Conservation (phyloP, 1,140 invertebrate species). For the Drosophila simulans region DNA sequence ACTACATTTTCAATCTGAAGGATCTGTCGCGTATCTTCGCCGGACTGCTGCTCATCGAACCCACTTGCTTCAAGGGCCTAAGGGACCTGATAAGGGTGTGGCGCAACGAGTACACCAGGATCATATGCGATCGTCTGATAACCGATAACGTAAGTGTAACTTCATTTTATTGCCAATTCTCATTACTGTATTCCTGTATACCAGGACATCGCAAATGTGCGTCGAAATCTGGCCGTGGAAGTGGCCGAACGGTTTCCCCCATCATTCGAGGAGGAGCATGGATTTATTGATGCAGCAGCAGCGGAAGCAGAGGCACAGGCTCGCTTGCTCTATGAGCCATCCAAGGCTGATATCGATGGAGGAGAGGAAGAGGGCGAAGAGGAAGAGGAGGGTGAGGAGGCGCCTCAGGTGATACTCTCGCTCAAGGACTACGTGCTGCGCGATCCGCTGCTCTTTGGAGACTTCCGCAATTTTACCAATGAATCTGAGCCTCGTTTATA, state of each 20-base stretch:
- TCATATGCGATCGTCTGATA: conserved; percentile 94
- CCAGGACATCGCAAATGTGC: conserved; percentile 69
- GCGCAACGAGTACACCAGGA: conserved; percentile 94
- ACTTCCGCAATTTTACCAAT: conserved; percentile 93
- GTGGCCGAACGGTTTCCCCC: conserved; percentile 85
- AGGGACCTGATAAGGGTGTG: conserved; percentile 93
- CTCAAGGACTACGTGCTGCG: conserved; percentile 86
- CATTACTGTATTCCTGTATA: neutral
- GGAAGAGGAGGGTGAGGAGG: conserved; percentile 53
- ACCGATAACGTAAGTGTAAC: conserved; percentile 80
- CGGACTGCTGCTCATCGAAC: conserved; percentile 91
- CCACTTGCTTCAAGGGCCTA: conserved; percentile 87
- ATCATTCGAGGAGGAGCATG: conserved; percentile 65
- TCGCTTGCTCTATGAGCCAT: conserved; percentile 47
- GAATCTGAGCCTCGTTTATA: conserved; percentile 92
- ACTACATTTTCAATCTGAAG: conserved; percentile 96
- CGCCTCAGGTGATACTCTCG: conserved; percentile 38
- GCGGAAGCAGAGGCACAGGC: conserved; percentile 65
- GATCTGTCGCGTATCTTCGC: conserved; percentile 93
- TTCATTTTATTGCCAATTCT: neutral
- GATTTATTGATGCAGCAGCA: conserved; percentile 65
- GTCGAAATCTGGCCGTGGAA: conserved; percentile 85
- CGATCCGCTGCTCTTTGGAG: conserved; percentile 94
- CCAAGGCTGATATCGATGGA: conserved; percentile 22
- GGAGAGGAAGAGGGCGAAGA: conserved; percentile 62